Evolutionary conservation across 92 coral and sea anemone species (phyloP).

Genomic region (Pocillopora grandis): DNA sequence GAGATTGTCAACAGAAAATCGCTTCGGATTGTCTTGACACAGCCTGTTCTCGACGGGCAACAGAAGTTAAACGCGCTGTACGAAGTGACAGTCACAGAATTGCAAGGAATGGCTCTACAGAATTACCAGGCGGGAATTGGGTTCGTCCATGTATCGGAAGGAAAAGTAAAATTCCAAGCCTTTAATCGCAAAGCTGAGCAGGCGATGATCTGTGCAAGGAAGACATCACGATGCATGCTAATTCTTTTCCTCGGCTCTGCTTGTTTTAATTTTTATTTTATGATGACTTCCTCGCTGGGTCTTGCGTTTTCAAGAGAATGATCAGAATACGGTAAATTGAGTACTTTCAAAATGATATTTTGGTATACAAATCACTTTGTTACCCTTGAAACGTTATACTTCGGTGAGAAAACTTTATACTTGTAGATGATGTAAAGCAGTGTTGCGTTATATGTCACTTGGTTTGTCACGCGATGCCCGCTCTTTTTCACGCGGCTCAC

Average conservation of each 20-base stretch:
- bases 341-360: too few species aligned
- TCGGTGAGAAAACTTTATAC: too few species aligned
- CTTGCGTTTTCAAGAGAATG: background rate
- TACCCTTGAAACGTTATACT: too few species aligned
- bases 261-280: slow-evolving; percentile 58
- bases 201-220: slow-evolving; percentile 44
- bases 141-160: slow-evolving; percentile 46
- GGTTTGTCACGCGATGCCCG: too few species aligned
- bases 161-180: slow-evolving; percentile 75
- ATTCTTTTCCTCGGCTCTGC: slow-evolving; percentile 49
- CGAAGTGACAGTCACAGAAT: slow-evolving; percentile 61
- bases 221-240: slow-evolving; percentile 60
- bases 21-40: slow-evolving; percentile 53
- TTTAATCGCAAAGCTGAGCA: slow-evolving; percentile 59
- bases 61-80: slow-evolving; percentile 48
- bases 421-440: too few species aligned
- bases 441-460: too few species aligned
- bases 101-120: slow-evolving; percentile 63
- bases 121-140: slow-evolving; percentile 70
- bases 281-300: slow-evolving; percentile 33
- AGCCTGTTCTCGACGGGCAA: slow-evolving; percentile 67
- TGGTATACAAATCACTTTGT: too few species aligned
- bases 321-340: too few species aligned
- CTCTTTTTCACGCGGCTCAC: too few species aligned
- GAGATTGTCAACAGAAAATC: slow-evolving; percentile 65